Percentiles rank a stretch among this genome's conserved stretches.
phyloP scores from a whole-genome alignment of 2,888 invertebrate genomes.

The Ischnura elegans region DNA sequence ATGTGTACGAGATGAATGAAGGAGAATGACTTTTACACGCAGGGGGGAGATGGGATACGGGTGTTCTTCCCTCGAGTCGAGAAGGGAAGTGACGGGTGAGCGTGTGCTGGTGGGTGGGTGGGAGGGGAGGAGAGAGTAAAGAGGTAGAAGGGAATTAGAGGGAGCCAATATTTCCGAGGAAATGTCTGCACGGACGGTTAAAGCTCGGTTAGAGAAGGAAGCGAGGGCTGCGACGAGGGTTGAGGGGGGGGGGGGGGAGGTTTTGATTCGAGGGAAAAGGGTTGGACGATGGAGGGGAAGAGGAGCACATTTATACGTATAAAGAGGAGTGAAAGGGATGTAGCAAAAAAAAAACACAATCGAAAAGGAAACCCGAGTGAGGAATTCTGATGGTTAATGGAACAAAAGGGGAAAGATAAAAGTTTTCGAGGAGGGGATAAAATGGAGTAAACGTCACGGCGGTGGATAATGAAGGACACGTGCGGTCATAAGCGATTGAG shows the following conservation, averaged over 20 bases:
- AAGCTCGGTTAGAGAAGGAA: background rate
- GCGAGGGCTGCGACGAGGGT: too few relatives aligned
- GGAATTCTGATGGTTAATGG: constrained; percentile 37
- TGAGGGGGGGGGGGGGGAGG: background rate
- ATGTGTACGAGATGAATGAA: background rate
- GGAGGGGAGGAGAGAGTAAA: background rate
- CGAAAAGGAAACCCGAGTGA: background rate
- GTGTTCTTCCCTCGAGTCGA: background rate
- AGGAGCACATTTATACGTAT: background rate
- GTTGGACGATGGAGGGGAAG: background rate
- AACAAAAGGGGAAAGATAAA: constrained; percentile 42
- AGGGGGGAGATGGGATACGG: background rate
- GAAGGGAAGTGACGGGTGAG: background rate
- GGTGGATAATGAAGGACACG: background rate
- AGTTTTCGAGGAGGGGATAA: background rate
- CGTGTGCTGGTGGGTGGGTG: background rate
- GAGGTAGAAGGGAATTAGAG: background rate
- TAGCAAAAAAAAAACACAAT: background rate
- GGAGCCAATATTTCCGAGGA: constrained; percentile 36
- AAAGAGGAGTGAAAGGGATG: constrained; percentile 13
- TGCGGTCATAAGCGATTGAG: background rate
- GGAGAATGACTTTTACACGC: background rate
- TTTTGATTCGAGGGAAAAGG: background rate
- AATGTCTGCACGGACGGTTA: constrained; percentile 50
- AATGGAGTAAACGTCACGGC: background rate